phyloP scores from a whole-genome alignment of 2,888 invertebrate species.

The Heterodera filipjevi region DNA sequence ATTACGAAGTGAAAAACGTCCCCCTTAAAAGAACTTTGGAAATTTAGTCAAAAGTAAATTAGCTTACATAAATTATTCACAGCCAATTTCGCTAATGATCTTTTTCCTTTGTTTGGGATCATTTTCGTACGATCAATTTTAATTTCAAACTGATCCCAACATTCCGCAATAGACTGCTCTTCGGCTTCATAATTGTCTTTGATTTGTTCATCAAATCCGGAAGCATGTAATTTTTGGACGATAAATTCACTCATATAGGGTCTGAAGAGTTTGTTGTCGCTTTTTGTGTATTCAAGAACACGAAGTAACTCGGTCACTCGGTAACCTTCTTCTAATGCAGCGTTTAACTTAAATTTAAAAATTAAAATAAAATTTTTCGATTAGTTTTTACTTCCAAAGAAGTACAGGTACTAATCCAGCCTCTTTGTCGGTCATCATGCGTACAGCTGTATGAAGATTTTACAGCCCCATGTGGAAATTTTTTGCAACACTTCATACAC shows the following conservation, averaged over 20 bases:
- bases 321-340: background rate
- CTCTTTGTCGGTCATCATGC: background rate
- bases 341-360: background rate
- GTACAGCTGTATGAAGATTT: background rate
- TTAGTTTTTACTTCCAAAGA: background rate
- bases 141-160: background rate
- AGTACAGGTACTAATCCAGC: background rate
- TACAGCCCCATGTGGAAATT: background rate
- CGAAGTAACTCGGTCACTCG: background rate
- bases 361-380: background rate
- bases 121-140: background rate
- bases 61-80: slow-evolving; percentile 4
- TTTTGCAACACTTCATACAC: background rate
- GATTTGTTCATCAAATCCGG: background rate
- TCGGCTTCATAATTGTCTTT: background rate
- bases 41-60: background rate
- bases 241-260: background rate
- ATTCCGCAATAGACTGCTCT: background rate
- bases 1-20: slow-evolving; percentile 26
- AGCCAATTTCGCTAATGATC: background rate
- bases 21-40: background rate
- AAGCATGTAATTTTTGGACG: background rate
- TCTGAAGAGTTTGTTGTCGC: background rate
- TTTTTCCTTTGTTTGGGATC: slow-evolving; percentile 1
- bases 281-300: background rate